phyloP scores from a whole-genome alignment of 2,797 vertebrate species.

The Morelia viridis region DNA sequence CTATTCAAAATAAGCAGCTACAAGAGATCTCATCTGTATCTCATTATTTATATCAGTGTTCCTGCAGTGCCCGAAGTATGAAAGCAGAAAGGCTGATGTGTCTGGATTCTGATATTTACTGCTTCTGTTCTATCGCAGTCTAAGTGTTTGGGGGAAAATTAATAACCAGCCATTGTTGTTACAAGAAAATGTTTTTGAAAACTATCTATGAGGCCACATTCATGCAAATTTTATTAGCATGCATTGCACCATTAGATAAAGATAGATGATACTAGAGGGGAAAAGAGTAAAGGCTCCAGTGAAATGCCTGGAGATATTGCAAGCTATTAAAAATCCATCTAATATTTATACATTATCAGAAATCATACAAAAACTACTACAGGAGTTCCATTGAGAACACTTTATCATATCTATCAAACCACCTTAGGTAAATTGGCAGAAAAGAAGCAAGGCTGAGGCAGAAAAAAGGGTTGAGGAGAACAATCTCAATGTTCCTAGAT shows the following conservation, averaged over 20 bases:
- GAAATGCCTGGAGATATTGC: constrained; percentile 10
- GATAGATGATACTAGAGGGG: constrained; percentile 20
- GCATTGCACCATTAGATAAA: constrained; percentile 15
- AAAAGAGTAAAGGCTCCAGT: constrained; percentile 1
- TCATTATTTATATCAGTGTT: background rate
- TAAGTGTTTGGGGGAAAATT: background rate
- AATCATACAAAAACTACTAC: background rate
- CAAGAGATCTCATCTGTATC: background rate
- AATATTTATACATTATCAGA: constrained; percentile 7
- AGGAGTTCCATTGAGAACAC: background rate
- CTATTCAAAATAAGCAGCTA: constrained; percentile 13
- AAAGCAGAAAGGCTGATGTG: constrained; percentile 2
- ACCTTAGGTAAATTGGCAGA: background rate
- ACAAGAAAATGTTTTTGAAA: constrained; percentile 14
- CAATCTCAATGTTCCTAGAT: background rate
- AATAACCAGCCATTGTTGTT: constrained; percentile 18
- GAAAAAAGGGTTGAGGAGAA: background rate
- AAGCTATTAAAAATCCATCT: constrained; percentile 4
- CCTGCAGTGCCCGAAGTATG: background rate
- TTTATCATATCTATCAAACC: background rate
- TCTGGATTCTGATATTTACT: background rate
- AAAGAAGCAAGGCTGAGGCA: background rate
- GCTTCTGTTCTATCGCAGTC: background rate
- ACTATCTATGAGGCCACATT: constrained; percentile 20
- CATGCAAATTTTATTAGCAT: constrained; percentile 18